Evolutionary conservation across 2,888 invertebrate genomes (phyloP).

Genomic region (Nomada fucata): DNA sequence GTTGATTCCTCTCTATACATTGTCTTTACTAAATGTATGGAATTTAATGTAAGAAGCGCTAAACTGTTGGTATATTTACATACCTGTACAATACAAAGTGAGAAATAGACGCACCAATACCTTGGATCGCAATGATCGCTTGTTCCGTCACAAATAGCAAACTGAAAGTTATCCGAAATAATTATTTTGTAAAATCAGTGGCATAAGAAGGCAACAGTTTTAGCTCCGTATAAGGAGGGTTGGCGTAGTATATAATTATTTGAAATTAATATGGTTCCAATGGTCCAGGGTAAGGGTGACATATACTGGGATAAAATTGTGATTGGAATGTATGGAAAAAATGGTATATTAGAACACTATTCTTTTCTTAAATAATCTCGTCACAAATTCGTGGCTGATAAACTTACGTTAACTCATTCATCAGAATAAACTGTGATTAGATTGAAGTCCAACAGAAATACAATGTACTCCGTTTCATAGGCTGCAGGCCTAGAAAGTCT

Average conservation of each 20-base stretch:
- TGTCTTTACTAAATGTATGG: constrained; percentile 67
- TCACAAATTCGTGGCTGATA: constrained; percentile 74
- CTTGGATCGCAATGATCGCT: constrained; percentile 74
- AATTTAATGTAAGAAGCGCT: constrained; percentile 64
- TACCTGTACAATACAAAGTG: constrained; percentile 66
- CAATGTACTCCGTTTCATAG: constrained; percentile 79
- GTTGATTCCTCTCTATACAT: constrained; percentile 66
- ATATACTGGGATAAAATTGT: constrained; percentile 65
- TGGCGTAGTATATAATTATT: constrained; percentile 36
- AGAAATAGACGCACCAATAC: constrained; percentile 74
- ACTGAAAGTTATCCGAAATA: constrained; percentile 22
- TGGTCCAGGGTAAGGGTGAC: constrained; percentile 67
- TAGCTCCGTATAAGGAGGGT: constrained; percentile 24
- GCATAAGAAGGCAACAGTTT: constrained; percentile 10
- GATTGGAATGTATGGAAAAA: constrained; percentile 70
- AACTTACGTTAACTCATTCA: constrained; percentile 79
- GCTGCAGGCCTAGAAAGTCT: constrained; percentile 83
- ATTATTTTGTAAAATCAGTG: constrained; percentile 31
- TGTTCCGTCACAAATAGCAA: constrained; percentile 31
- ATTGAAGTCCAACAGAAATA: constrained; percentile 77
- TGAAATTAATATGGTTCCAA: constrained; percentile 33
- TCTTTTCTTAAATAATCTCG: constrained; percentile 71
- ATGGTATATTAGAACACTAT: constrained; percentile 71
- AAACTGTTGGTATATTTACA: constrained; percentile 60
- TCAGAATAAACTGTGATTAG: constrained; percentile 81